Evolutionary conservation across 2,888 invertebrate genomes (phyloP).

Genomic region (Scaptomyza caliginosa): DNA sequence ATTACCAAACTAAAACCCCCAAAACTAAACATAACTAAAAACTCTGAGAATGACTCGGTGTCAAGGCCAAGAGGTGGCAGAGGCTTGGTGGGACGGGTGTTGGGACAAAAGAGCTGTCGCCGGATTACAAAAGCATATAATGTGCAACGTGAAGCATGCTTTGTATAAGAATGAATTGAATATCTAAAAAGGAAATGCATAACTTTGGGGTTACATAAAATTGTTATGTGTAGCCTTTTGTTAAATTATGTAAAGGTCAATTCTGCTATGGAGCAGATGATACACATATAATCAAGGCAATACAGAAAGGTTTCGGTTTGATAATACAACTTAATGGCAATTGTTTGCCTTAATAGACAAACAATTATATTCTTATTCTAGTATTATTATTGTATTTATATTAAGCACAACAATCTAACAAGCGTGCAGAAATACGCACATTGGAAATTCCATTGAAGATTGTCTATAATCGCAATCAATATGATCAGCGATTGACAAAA

Average conservation of each 20-base stretch:
- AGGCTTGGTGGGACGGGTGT: too few species aligned
- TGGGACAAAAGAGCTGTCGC: constrained; percentile 11
- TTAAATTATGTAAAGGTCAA: neutral
- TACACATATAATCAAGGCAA: neutral
- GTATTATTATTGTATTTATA: too few species aligned
- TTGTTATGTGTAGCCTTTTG: neutral
- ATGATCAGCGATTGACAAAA: constrained; percentile 10
- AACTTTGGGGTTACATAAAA: neutral
- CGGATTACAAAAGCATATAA: constrained; percentile 5
- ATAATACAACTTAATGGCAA: neutral
- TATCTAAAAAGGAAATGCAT: neutral
- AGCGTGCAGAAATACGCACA: too few species aligned
- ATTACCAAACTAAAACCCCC: constrained; percentile 28
- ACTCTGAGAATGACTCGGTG: constrained; percentile 10
- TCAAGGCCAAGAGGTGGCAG: constrained; percentile 51
- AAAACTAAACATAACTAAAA: constrained; percentile 37
- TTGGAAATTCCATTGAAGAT: constrained; percentile 8
- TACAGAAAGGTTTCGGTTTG: neutral
- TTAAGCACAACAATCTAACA: too few species aligned
- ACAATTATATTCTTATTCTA: too few species aligned
- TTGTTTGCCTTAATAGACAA: neutral
- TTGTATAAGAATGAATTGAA: neutral
- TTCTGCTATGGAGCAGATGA: neutral
- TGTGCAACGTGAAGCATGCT: neutral
- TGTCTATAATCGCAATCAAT: constrained; percentile 11